phyloP scores from a whole-genome alignment of 2,888 invertebrate species.

The Oscheius sp. region DNA sequence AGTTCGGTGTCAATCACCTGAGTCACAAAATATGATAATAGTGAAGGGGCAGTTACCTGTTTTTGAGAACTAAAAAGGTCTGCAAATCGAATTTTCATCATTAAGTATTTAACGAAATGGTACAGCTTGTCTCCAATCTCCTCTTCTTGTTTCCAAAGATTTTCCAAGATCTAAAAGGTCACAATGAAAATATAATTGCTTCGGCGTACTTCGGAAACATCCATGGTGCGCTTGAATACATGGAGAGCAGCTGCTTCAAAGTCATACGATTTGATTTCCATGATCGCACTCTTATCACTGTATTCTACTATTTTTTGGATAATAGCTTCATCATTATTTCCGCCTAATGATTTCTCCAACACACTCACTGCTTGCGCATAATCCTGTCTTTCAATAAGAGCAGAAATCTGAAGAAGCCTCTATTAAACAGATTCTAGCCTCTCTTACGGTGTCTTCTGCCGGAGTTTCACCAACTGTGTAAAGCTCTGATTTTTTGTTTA shows the following conservation, averaged over 20 bases:
- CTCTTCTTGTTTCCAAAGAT: background rate
- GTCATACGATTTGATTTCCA: background rate
- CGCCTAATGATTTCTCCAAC: slow-evolving; percentile 6
- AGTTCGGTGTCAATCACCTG: slow-evolving; percentile 6
- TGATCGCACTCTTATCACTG: background rate
- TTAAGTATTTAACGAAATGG: background rate
- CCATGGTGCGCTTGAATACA: background rate
- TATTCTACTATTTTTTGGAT: background rate
- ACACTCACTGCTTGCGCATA: slow-evolving; percentile 3
- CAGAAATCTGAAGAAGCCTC: background rate
- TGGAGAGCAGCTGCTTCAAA: background rate
- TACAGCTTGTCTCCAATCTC: slow-evolving; percentile 9
- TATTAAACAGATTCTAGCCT: background rate
- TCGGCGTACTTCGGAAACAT: background rate
- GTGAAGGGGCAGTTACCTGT: background rate
- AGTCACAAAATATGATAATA: background rate
- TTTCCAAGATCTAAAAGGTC: slow-evolving; percentile 1
- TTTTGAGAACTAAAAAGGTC: background rate
- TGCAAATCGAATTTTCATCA: background rate
- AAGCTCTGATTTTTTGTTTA: background rate
- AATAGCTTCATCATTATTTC: background rate
- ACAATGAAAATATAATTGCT: background rate
- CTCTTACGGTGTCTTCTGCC: background rate
- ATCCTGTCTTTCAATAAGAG: slow-evolving; percentile 7
- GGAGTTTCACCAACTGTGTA: slow-evolving; percentile 3